Conservation (phyloP, 2,888 invertebrate species). For the Drepana falcataria region DNA sequence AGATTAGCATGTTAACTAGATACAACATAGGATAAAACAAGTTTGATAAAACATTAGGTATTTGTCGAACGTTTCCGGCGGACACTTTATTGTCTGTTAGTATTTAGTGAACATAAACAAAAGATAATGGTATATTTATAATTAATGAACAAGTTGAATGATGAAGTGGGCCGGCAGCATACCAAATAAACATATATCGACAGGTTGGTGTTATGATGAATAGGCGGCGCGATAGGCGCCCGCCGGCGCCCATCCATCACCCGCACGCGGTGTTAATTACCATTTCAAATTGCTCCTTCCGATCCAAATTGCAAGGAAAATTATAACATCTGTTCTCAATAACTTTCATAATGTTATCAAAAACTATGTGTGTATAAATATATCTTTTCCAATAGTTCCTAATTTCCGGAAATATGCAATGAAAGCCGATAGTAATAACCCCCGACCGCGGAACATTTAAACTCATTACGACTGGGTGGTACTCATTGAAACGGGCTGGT, state of each 20-base stretch:
- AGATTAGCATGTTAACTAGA: too few species aligned
- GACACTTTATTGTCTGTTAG: background rate
- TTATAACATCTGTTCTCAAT: slow-evolving; percentile 32
- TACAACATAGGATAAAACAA: too few species aligned
- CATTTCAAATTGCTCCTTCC: slow-evolving; percentile 57
- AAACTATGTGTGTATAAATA: background rate
- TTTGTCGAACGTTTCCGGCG: too few species aligned
- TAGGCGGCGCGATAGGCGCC: slow-evolving; percentile 24
- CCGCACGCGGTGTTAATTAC: slow-evolving; percentile 54
- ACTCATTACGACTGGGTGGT: slow-evolving; percentile 37
- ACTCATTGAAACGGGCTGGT: slow-evolving; percentile 27
- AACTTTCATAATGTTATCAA: background rate
- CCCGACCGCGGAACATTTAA: slow-evolving; percentile 23
- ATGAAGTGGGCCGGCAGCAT: slow-evolving; percentile 26
- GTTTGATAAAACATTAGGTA: too few species aligned
- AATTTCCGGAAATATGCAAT: slow-evolving; percentile 21
- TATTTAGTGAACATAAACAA: too few species aligned
- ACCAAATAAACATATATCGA: slow-evolving; percentile 33
- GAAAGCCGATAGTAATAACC: slow-evolving; percentile 28
- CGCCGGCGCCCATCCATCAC: slow-evolving; percentile 48
- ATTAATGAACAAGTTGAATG: slow-evolving; percentile 19
- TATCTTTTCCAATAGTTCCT: slow-evolving; percentile 8
- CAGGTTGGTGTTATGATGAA: slow-evolving; percentile 39
- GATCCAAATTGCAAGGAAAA: slow-evolving; percentile 44
- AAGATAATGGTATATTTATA: slow-evolving; percentile 3